Evolutionary conservation across 35 echinoderm and acorn worm genomes (phyloP).

Genomic region (Nesometra sesokonis): DNA sequence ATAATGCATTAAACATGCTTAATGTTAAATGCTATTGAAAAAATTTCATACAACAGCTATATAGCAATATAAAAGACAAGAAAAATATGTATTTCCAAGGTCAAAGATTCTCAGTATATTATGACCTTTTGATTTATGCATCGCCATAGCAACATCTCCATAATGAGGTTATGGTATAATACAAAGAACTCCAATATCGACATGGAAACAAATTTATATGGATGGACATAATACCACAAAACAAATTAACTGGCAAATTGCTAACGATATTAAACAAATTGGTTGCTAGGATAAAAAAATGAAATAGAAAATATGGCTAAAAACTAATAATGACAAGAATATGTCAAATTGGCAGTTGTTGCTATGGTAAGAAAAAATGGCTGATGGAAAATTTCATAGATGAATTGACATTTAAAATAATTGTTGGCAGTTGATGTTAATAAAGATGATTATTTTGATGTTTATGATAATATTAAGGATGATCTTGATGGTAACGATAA

Average conservation of each 20-base stretch:
- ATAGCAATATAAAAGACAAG: neutral
- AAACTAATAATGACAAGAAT: neutral
- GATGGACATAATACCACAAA: neutral
- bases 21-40: too few species aligned
- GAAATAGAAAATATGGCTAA: neutral
- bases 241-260: neutral
- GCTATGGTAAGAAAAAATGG: neutral
- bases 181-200: neutral
- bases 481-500: too few species aligned
- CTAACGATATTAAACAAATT: neutral
- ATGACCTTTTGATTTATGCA: neutral
- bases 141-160: neutral
- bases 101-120: neutral
- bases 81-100: neutral
- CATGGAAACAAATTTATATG: neutral
- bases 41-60: too few species aligned
- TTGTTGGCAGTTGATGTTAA: too few species aligned
- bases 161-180: neutral
- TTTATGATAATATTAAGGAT: too few species aligned
- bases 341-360: neutral
- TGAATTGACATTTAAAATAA: too few species aligned
- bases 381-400: too few species aligned
- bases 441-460: too few species aligned
- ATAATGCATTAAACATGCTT: too few species aligned
- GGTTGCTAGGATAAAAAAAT: neutral